Evolutionary conservation across 1,140 invertebrate species (phyloP), one percentile per base, ranked within the genome.

Genomic region (Mya arenaria): DNA sequence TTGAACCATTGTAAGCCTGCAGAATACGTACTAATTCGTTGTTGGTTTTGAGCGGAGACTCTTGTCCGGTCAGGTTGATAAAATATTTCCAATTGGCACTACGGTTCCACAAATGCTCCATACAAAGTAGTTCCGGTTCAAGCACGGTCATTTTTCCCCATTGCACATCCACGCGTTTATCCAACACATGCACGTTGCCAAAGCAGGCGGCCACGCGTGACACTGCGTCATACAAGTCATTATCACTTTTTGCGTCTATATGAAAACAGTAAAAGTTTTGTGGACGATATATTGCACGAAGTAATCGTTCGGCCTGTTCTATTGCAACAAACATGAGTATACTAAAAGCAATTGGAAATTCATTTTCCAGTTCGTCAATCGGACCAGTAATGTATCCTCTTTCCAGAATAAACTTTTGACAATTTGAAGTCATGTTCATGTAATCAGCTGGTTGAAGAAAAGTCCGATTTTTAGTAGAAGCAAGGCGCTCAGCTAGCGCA

Each of bases 211-310:
- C 74, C 30, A 91, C 86, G 3, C 65, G 65, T 5, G 48, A 30
- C 4, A 89, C 37, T 1, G 84, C 74, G 15, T 3, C 10, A 4
- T 37, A 17, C 13, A 32, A 39, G 0, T 17, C 8, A 0, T 23
- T n/a, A 3, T 44, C 8, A 8, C 62, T 52, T 48, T 91, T 90
- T 5, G 23, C 55, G 75, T 92, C 91, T 8, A 90, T 41, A 82
- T 91, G 90, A 32, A 92, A 69, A 73, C 91, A 92, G 77, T 90
- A 91, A 30, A 84, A 75, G 68, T 91, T 92, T 30, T 90, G 86
- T 17, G 90, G 88, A 41, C 87, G 85, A 72, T 90, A 91, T 52
- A 92, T 85, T 13, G 84, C 78, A 17, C 88, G 68, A 19, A 92
- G 58, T 44, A 92, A 55, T 68, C 88, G 39, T 65, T 89, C 89